phyloP scores from a whole-genome alignment of 2,797 vertebrate species.

The Sebastes aleutianus region DNA sequence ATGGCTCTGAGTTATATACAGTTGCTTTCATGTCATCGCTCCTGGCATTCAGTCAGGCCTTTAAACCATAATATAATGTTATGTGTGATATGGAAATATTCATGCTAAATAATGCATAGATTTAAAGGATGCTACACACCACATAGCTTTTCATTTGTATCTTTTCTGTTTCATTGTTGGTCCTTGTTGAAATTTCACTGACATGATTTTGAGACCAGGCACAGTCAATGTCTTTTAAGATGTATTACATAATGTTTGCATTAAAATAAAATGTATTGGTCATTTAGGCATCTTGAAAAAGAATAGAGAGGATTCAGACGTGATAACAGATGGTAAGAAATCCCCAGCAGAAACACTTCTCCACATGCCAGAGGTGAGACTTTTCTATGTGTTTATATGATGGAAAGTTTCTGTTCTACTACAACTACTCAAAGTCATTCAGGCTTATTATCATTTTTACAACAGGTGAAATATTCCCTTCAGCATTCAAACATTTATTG shows the following conservation, averaged over 20 bases:
- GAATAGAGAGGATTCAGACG: slow-evolving; percentile 59
- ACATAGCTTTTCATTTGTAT: not conserved
- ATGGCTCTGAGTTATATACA: slow-evolving; percentile 15
- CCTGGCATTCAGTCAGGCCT: slow-evolving; percentile 15
- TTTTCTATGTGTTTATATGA: not conserved
- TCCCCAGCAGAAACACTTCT: slow-evolving; percentile 39
- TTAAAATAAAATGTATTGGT: not conserved
- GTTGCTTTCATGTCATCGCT: slow-evolving; percentile 33
- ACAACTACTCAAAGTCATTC: slow-evolving; percentile 7
- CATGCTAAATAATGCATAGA: slow-evolving; percentile 38
- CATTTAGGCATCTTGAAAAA: slow-evolving; percentile 75
- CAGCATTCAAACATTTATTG: slow-evolving; percentile 11
- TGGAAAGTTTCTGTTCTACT: not conserved
- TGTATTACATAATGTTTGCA: not conserved
- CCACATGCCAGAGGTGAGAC: slow-evolving; percentile 73
- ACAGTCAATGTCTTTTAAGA: not conserved
- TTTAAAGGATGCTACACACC: slow-evolving; percentile 3
- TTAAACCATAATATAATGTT: slow-evolving; percentile 28
- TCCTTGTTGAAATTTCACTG: not conserved
- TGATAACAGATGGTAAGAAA: slow-evolving; percentile 57
- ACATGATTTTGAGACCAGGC: not conserved
- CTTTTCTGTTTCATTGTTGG: not conserved
- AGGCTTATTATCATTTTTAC: not conserved
- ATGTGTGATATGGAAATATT: slow-evolving; percentile 36
- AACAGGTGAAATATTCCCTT: not conserved